Percentiles rank a stretch among this genome's conserved stretches.
These are phyloP conservation scores for Tetragonisca angustula DNA, from an alignment of 2,888 invertebrate genomes.

Conservation along the genomic window DNA sequence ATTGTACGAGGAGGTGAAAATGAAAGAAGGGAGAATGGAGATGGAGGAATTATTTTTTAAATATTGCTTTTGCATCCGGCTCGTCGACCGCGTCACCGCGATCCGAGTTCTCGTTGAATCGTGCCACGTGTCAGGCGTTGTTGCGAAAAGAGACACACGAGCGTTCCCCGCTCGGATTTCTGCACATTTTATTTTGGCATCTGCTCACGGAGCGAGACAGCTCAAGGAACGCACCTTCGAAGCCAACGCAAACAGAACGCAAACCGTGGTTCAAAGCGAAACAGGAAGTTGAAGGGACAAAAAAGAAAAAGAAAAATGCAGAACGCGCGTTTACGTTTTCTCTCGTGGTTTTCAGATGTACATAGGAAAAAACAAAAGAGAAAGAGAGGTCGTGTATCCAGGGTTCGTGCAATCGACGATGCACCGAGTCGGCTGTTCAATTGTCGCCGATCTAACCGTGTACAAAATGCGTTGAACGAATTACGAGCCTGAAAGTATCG, in stretches of 20 bases:
- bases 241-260: conserved; percentile 17
- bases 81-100: conserved; percentile 3
- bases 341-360: conserved; percentile 28
- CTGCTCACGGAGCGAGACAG: conserved; percentile 38
- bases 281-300: too few species aligned
- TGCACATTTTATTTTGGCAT: conserved; percentile 73
- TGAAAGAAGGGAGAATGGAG: conserved; percentile 11
- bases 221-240: conserved; percentile 40
- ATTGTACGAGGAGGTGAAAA: neutral
- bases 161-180: conserved; percentile 8
- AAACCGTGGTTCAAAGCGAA: neutral
- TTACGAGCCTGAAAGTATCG: conserved; percentile 13
- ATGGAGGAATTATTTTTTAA: conserved; percentile 53
- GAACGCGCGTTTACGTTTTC: conserved; percentile 30
- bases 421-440: conserved; percentile 40
- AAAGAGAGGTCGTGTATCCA: conserved; percentile 14
- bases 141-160: neutral
- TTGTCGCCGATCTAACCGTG: conserved; percentile 19
- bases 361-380: neutral
- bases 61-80: conserved; percentile 31
- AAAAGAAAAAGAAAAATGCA: neutral
- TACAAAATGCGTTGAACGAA: neutral
- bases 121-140: conserved; percentile 1
- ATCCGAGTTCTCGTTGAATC: neutral
- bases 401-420: conserved; percentile 29